phyloP scores from a whole-genome alignment of 1,140 invertebrate genomes.

The Lepidurus apus region DNA sequence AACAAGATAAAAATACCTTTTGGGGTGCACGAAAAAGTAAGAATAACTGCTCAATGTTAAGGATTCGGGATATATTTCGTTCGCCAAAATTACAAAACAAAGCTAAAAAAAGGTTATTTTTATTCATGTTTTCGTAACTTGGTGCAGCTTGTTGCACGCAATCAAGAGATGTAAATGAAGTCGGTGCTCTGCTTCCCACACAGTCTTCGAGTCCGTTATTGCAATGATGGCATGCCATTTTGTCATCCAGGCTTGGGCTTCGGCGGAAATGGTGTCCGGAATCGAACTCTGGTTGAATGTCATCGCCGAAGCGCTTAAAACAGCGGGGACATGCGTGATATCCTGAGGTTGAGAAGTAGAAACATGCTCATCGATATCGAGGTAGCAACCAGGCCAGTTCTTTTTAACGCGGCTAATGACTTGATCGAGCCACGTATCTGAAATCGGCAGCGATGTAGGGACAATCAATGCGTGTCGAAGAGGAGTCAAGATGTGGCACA shows the following conservation, averaged over 20 bases:
- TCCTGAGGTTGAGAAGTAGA: neutral
- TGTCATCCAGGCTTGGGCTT: conserved; percentile 13
- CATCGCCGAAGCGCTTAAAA: neutral
- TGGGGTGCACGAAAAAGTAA: too few species aligned
- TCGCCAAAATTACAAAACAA: neutral
- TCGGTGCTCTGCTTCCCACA: neutral
- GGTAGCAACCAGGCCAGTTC: conserved; percentile 10
- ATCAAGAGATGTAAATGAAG: conserved; percentile 20
- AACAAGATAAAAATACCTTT: too few species aligned
- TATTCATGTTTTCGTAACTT: neutral
- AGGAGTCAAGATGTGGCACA: neutral
- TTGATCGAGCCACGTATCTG: neutral
- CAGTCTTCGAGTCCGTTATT: neutral
- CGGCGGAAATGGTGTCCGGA: neutral
- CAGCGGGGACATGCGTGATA: neutral
- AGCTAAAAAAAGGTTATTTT: neutral
- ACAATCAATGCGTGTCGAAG: neutral
- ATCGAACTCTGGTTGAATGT: neutral
- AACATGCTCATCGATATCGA: neutral
- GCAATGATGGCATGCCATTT: conserved; percentile 3
- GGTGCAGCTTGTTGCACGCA: neutral
- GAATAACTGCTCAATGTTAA: neutral
- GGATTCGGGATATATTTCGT: neutral
- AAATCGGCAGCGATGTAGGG: neutral
- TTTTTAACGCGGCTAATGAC: neutral